Evolutionary conservation across 2,797 vertebrate genomes (phyloP).

Genomic region (Gallinago stenura): DNA sequence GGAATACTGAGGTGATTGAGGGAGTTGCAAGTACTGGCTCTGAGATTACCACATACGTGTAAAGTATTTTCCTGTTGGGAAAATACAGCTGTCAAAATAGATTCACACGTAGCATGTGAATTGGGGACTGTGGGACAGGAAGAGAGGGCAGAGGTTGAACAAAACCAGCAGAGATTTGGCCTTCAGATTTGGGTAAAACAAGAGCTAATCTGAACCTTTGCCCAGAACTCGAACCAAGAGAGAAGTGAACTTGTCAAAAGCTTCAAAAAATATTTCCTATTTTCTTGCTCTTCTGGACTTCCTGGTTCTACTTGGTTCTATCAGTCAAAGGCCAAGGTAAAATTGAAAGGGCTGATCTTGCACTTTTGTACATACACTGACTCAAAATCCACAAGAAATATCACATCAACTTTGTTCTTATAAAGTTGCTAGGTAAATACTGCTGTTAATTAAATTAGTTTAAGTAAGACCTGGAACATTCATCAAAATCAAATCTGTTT

Average conservation of each 20-base stretch:
- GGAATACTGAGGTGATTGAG: neutral
- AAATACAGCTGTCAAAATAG: constrained; percentile 66
- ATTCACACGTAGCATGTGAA: constrained; percentile 36
- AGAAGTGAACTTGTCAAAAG: constrained; percentile 54
- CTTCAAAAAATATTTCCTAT: constrained; percentile 53
- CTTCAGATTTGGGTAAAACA: constrained; percentile 45
- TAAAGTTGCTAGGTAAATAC: neutral
- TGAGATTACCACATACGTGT: neutral
- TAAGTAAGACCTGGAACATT: neutral
- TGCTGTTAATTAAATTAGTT: neutral
- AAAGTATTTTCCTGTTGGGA: constrained; percentile 44
- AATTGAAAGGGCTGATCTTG: constrained; percentile 33
- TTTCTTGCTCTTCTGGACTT: constrained; percentile 42
- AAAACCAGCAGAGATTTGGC: constrained; percentile 22
- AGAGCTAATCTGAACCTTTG: constrained; percentile 8
- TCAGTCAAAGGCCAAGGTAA: constrained; percentile 23
- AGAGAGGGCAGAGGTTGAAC: constrained; percentile 34
- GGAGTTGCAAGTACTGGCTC: neutral
- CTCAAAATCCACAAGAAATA: neutral
- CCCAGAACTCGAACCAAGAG: constrained; percentile 42
- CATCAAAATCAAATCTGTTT: neutral
- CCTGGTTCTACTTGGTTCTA: neutral
- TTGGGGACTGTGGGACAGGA: neutral
- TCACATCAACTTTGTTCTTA: neutral
- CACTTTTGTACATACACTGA: neutral